Percentiles rank a stretch among this genome's conserved stretches.
Evolutionary conservation across 1,140 invertebrate species (phyloP).

Genomic region (Zophobas atratus): DNA sequence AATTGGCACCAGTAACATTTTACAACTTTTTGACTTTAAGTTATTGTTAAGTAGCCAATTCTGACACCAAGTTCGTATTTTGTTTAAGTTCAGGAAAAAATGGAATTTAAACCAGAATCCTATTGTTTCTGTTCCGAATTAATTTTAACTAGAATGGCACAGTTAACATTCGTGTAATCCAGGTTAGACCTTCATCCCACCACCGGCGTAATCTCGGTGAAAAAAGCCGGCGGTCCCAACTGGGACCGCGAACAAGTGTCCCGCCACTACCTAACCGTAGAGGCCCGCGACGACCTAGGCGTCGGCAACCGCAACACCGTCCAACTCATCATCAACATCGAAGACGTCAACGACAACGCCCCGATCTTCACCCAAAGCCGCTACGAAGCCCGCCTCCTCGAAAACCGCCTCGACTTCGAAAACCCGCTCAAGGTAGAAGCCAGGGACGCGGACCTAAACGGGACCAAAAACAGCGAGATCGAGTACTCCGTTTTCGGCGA

Average conservation of each 20-base stretch:
- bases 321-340: slow-evolving; percentile 87
- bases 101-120: too few species aligned
- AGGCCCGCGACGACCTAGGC: slow-evolving; percentile 91
- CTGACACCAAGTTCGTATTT: too few species aligned
- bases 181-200: slow-evolving; percentile 87
- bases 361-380: slow-evolving; percentile 86
- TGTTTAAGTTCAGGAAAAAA: too few species aligned
- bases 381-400: slow-evolving; percentile 87
- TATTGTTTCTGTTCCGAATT: too few species aligned
- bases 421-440: slow-evolving; percentile 85
- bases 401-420: slow-evolving; percentile 87
- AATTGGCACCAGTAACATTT: too few species aligned
- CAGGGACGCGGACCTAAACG: slow-evolving; percentile 88
- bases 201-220: slow-evolving; percentile 88
- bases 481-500: slow-evolving; percentile 84
- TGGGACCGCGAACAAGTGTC: slow-evolving; percentile 92
- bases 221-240: slow-evolving; percentile 77
- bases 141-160: too few species aligned
- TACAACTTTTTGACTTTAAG: too few species aligned
- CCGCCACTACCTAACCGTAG: slow-evolving; percentile 91
- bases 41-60: too few species aligned
- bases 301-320: slow-evolving; percentile 90
- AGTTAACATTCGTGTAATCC: slow-evolving; percentile 59
- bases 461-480: slow-evolving; percentile 89
- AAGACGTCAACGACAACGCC: slow-evolving; percentile 92